phyloP scores from a whole-genome alignment of 2,888 invertebrate genomes.

The Prosopocoilus inquinatus region DNA sequence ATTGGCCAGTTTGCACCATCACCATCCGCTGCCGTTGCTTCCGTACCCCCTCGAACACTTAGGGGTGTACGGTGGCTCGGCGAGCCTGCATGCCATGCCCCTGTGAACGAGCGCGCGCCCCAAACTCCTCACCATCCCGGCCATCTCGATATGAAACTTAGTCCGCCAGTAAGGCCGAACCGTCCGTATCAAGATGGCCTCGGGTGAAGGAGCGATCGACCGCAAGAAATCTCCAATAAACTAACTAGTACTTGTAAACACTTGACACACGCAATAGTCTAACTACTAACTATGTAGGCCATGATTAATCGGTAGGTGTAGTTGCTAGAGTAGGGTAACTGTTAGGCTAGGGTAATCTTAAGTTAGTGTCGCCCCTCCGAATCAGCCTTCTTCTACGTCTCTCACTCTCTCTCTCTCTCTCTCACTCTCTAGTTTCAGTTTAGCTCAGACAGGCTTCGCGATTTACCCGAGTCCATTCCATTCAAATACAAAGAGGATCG shows the following conservation, averaged over 20 bases:
- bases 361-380: conserved; percentile 42
- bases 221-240: conserved; percentile 16
- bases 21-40: conserved; percentile 60
- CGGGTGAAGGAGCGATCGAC: conserved; percentile 1
- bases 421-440: conserved; percentile 19
- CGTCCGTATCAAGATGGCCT: conserved; percentile 12
- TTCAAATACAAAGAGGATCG: not conserved
- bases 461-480: conserved; percentile 25
- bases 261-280: conserved; percentile 21
- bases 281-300: conserved; percentile 40
- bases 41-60: conserved; percentile 64
- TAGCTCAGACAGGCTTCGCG: conserved; percentile 27
- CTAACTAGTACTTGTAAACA: conserved; percentile 4
- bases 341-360: conserved; percentile 44
- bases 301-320: conserved; percentile 44
- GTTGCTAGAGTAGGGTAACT: conserved; percentile 43
- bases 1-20: conserved; percentile 69
- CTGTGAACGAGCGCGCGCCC: conserved; percentile 61
- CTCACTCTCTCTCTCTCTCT: conserved; percentile 1
- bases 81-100: conserved; percentile 74
- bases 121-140: conserved; percentile 16
- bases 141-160: conserved; percentile 4
- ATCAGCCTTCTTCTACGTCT: conserved; percentile 3
- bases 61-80: conserved; percentile 58
- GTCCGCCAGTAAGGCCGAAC: not conserved